Base-by-base conservation (phyloP, 1,140 invertebrate genomes). In the Leguminivora glycinivorella region DNA sequence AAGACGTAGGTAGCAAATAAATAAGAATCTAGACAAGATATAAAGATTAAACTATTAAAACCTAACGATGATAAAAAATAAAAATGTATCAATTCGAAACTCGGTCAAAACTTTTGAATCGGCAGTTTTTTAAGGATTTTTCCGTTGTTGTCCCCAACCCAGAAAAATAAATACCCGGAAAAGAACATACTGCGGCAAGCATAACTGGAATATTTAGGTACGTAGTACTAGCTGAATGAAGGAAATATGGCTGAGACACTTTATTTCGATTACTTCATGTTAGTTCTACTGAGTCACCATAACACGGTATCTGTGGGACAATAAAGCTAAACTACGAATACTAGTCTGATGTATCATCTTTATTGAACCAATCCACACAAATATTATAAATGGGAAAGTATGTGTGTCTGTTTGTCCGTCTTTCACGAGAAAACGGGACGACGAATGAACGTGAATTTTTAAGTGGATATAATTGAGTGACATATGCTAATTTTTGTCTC, bases 261-360 rank as follows among this genome's bases (percentile, higher is more conserved):
- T 43, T 52, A 52, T 52, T 52, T 19, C 14, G 47, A 52, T 52
- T 17, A 19, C 17, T 52, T 19, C n/a, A 19, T 19, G n/a, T 52
- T 52, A 52, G 47, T 19, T 6, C 43, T 52, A 19, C 43, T 47
- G 40, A 43, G 12, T 43, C 47, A 52, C 17, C 17, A 9, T 19
- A 52, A 43, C 40, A 43, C n/a, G 14, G 47, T 52, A 52, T 19
- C 47, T 19, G 17, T 9, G 22, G 17, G 17, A 52, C 47, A 22
- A 52, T 52, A 43, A 43, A 43, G 40, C 43, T 19, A 52, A 52
- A 69, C 10, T 69, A 22, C 7, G 14, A 4, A 52, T 52, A 52
- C 14, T 52, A 9, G 17, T 52, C 7, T 40, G 38, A 40, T 40
- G 38, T 40, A 10, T 40, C 38, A 43, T 43, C 40, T 43, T 43